Conservation (phyloP, 1,140 invertebrate genomes). For the Eriocheir sinensis region DNA sequence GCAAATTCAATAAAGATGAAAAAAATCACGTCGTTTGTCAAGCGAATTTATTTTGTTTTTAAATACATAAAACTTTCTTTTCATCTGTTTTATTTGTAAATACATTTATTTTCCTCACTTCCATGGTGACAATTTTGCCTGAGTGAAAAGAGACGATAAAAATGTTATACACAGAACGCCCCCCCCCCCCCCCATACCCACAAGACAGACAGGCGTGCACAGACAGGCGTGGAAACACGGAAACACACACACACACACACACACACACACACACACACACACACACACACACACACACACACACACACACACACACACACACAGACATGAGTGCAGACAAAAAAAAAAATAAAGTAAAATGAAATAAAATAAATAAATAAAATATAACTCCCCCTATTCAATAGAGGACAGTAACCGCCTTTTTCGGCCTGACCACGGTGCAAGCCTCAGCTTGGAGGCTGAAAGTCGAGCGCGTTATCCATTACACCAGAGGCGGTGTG, state of each 20-base stretch:
- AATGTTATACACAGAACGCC: no score
- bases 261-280: conserved; percentile 33
- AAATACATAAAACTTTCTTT: no score
- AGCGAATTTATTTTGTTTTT: no score
- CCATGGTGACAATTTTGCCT: neutral
- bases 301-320: neutral
- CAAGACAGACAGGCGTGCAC: conserved; percentile 33
- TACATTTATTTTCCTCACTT: neutral
- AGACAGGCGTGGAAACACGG: conserved; percentile 38
- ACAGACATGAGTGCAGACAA: neutral
- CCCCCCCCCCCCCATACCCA: no score
- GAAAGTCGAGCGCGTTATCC: no score
- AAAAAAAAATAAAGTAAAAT: conserved; percentile 30
- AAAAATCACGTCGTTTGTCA: no score
- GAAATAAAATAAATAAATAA: neutral
- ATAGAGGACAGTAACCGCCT: no score
- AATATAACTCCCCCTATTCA: no score
- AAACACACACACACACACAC: conserved; percentile 8
- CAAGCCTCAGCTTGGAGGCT: no score
- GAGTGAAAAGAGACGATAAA: neutral
- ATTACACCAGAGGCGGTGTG: neutral
- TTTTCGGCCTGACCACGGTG: no score
- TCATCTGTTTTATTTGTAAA: neutral
- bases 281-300: conserved; percentile 30
- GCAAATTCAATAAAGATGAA: no score